Conservation (phyloP, 2,888 invertebrate species). For the Anarsia innoxiella region DNA sequence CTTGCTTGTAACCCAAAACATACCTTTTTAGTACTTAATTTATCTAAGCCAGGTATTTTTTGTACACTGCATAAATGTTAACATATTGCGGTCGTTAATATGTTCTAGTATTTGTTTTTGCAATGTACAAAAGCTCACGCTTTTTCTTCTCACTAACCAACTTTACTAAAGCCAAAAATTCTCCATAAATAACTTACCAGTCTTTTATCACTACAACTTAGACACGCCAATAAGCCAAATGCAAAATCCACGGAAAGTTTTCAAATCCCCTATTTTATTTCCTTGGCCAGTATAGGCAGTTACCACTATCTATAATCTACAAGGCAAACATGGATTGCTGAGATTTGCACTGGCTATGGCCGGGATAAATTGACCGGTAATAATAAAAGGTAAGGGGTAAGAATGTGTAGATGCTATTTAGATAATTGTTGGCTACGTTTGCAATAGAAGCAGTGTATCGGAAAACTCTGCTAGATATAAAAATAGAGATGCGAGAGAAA, state of each 20-base stretch:
- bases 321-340: constrained; percentile 62
- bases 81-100: too few species aligned
- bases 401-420: constrained; percentile 76
- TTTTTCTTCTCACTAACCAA: too few species aligned
- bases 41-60: too few species aligned
- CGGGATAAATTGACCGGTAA: constrained; percentile 74
- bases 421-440: constrained; percentile 72
- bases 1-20: too few species aligned
- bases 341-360: constrained; percentile 65
- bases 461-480: constrained; percentile 62
- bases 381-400: constrained; percentile 76
- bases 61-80: too few species aligned
- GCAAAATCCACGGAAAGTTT: constrained; percentile 21
- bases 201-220: constrained; percentile 6
- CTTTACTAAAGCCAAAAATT: too few species aligned
- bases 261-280: constrained; percentile 51
- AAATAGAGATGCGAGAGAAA: constrained; percentile 15
- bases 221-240: constrained; percentile 15
- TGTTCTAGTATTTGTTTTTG: too few species aligned
- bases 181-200: too few species aligned
- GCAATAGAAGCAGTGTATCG: constrained; percentile 67
- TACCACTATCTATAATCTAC: constrained; percentile 57
- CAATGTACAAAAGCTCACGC: too few species aligned
- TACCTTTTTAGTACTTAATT: too few species aligned
- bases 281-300: constrained; percentile 40